phyloP scores from a whole-genome alignment of 2,113 vertebrate genomes.

The Istiophorus platypterus region DNA sequence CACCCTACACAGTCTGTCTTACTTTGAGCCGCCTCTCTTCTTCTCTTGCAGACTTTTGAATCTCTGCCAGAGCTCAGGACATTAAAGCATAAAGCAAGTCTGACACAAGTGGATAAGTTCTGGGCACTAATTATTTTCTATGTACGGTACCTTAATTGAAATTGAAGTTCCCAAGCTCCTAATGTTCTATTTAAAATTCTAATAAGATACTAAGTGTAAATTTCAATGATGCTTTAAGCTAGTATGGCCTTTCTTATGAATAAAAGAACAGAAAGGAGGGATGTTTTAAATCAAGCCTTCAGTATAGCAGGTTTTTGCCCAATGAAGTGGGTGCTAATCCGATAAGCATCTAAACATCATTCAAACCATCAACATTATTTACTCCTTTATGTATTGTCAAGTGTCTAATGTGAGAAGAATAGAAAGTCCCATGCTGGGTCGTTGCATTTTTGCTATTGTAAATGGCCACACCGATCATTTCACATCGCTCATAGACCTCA shows the following conservation, averaged over 20 bases:
- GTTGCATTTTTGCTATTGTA: neutral
- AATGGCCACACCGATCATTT: neutral
- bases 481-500: neutral
- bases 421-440: neutral
- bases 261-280: neutral
- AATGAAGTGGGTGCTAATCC: neutral
- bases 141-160: constrained; percentile 36
- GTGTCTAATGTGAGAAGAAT: neutral
- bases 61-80: constrained; percentile 21
- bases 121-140: constrained; percentile 40
- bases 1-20: constrained; percentile 12
- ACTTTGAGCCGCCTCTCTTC: constrained; percentile 7
- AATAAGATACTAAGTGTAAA: constrained; percentile 40
- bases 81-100: constrained; percentile 23
- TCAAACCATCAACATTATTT: neutral
- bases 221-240: constrained; percentile 38
- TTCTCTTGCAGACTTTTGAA: constrained; percentile 40
- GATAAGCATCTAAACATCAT: constrained; percentile 16
- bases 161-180: constrained; percentile 38
- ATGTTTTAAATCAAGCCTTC: constrained; percentile 3
- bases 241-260: constrained; percentile 49
- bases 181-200: constrained; percentile 40
- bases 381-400: neutral
- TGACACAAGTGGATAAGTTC: constrained; percentile 33
- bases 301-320: neutral